Evolutionary conservation across 2,797 vertebrate species (phyloP).

Genomic region (Poecilia gillii): DNA sequence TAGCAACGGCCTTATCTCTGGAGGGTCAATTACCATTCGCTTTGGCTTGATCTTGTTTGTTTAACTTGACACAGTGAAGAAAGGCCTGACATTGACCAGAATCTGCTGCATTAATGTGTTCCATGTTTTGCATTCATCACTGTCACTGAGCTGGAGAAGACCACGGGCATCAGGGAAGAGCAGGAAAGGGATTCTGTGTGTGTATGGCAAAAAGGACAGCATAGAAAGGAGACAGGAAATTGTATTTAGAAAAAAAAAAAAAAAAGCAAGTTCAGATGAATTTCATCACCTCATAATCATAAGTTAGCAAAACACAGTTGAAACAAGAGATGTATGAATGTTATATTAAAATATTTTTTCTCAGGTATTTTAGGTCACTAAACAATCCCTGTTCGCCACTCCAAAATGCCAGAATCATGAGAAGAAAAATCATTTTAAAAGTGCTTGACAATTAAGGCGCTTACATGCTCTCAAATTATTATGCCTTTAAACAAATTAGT

Average conservation of each 20-base stretch:
- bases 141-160: constrained; percentile 85
- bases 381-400: not conserved
- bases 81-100: constrained; percentile 97
- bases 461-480: not conserved
- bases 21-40: constrained; percentile 95
- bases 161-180: constrained; percentile 73
- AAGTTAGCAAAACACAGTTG: not conserved
- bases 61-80: constrained; percentile 99
- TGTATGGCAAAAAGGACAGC: not conserved
- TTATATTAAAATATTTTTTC: not conserved
- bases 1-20: constrained; percentile 87
- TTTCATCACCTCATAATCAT: constrained; percentile 54
- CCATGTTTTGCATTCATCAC: constrained; percentile 99
- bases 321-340: not conserved
- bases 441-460: not conserved
- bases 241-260: not conserved
- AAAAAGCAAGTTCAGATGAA: constrained; percentile 12
- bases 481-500: not conserved
- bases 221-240: not conserved
- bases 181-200: constrained; percentile 37
- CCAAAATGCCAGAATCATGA: not conserved
- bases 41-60: constrained; percentile 98
- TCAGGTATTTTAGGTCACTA: not conserved
- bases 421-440: not conserved
- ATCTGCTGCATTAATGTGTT: constrained; percentile 96